Conservation (phyloP, 92 coral and sea anemone genomes). For the Phenganax marumi region DNA sequence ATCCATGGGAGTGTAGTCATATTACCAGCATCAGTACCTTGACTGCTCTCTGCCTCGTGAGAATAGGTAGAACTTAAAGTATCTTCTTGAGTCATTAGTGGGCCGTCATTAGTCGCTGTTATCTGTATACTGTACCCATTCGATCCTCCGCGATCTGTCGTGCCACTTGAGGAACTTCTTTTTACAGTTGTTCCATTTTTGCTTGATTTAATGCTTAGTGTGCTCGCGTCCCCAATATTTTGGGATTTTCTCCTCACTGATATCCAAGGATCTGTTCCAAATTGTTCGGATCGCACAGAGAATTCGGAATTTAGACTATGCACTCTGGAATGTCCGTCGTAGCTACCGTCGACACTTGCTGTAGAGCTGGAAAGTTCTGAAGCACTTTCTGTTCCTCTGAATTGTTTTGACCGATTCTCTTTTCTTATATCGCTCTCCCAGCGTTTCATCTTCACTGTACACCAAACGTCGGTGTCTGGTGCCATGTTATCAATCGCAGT, state of each 20-base stretch:
- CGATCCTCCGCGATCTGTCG: neutral
- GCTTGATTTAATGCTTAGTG: neutral
- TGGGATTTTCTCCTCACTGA: constrained; percentile 11
- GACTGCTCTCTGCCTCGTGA: constrained; percentile 5
- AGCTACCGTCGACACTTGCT: constrained; percentile 23
- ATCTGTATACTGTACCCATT: constrained; percentile 14
- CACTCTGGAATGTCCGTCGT: neutral
- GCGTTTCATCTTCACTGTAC: constrained; percentile 29
- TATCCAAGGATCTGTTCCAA: constrained; percentile 20
- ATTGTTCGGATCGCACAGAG: constrained; percentile 2
- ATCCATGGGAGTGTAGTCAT: constrained; percentile 16
- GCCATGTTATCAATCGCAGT: neutral
- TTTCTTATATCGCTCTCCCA: constrained; percentile 37
- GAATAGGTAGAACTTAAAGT: neutral
- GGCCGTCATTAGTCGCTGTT: constrained; percentile 14
- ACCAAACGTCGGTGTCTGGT: constrained; percentile 27
- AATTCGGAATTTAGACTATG: constrained; percentile 19
- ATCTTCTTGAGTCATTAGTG: constrained; percentile 14
- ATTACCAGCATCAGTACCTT: neutral
- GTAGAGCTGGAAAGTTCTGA: constrained; percentile 36
- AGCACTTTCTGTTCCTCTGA: neutral
- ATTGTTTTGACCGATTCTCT: constrained; percentile 11
- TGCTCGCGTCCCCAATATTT: neutral
- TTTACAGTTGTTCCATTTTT: neutral
- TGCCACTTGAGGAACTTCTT: neutral